These are phyloP conservation scores for Eurytoma californica DNA, from an alignment of 2,888 invertebrate genomes.

Conservation along the genomic window DNA sequence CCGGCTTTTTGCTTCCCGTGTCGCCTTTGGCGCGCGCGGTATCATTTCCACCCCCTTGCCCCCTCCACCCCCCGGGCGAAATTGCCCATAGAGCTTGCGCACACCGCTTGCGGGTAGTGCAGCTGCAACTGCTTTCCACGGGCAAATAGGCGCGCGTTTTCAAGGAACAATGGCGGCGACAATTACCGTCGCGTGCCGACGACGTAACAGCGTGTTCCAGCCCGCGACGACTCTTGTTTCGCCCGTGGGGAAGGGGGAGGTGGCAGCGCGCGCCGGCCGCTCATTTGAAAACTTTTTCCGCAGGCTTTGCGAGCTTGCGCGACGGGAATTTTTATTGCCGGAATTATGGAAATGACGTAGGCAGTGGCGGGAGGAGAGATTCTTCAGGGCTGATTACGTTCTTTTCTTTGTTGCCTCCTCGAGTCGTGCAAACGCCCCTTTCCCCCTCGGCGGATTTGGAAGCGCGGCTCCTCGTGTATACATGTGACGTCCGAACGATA, in stretches of 20 bases:
- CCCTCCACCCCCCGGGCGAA: no score
- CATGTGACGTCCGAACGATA: conserved; percentile 45
- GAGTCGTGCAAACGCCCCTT: no score
- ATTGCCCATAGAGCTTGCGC: no score
- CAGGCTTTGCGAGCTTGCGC: not conserved
- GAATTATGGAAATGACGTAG: conserved; percentile 45
- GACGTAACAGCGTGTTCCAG: not conserved
- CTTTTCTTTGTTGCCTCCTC: not conserved
- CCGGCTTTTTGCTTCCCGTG: no score
- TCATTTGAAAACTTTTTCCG: conserved; percentile 22
- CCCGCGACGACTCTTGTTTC: conserved; percentile 19
- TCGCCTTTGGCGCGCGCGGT: no score
- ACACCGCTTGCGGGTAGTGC: not conserved
- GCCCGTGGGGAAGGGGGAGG: not conserved
- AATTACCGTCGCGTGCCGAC: conserved; percentile 40
- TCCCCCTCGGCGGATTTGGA: not conserved
- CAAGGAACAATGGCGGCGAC: conserved; percentile 28
- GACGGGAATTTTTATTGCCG: conserved; percentile 35
- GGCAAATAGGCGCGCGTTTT: conserved; percentile 6
- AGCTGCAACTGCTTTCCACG: not conserved
- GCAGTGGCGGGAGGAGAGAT: conserved; percentile 9
- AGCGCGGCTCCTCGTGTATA: conserved; percentile 43
- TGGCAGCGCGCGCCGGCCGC: not conserved
- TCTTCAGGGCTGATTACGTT: conserved; percentile 31
- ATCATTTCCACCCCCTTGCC: no score